Conservation (phyloP, 2,888 invertebrate species). For the Pollenia labialis region DNA sequence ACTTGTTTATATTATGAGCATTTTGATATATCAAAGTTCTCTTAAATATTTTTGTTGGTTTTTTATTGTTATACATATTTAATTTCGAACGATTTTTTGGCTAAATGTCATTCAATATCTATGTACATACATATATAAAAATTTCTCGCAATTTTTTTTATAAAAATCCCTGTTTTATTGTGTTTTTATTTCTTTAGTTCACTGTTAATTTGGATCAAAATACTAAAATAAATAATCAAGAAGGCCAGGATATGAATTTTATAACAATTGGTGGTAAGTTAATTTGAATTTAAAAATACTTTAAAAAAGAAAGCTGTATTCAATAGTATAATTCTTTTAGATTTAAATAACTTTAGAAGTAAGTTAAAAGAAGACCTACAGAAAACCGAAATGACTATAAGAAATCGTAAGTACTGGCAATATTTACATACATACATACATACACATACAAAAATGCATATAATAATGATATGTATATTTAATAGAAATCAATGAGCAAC, state of each 20-base stretch:
- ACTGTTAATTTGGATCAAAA: neutral
- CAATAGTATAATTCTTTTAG: neutral
- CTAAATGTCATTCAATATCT: neutral
- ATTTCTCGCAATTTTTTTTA: neutral
- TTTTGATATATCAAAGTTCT: no score
- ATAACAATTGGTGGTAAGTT: neutral
- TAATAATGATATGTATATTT: neutral
- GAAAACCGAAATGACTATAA: constrained; percentile 11
- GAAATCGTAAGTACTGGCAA: constrained; percentile 3
- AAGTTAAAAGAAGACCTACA: neutral
- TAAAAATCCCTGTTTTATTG: neutral
- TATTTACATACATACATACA: neutral
- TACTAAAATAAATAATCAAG: constrained; percentile 8
- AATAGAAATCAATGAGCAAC: constrained; percentile 13
- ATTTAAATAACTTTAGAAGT: neutral
- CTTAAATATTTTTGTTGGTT: no score
- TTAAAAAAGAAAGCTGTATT: neutral
- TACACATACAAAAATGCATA: neutral
- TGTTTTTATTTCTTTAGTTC: constrained; percentile 12
- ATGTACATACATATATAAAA: neutral
- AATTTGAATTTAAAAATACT: neutral
- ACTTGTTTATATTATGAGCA: no score
- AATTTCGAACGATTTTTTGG: neutral
- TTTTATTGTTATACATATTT: neutral
- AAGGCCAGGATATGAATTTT: neutral